phyloP scores from a whole-genome alignment of 2,888 invertebrate genomes.

The Beris chalybata region DNA sequence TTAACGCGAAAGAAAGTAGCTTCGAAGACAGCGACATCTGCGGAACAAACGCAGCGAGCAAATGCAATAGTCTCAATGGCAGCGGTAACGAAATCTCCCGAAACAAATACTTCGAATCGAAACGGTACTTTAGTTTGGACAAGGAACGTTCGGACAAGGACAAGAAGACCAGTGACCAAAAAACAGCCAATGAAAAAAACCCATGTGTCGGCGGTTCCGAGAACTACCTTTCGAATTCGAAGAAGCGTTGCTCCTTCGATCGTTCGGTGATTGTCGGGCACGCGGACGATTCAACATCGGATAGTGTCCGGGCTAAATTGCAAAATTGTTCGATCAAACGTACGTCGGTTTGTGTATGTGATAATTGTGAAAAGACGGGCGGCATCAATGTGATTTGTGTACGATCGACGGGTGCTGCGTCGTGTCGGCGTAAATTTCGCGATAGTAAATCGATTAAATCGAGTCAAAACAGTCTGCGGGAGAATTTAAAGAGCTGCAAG shows the following conservation, averaged over 20 bases:
- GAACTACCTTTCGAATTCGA: slow-evolving; percentile 33
- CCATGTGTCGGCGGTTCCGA: slow-evolving; percentile 39
- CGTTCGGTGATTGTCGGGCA: slow-evolving; percentile 25
- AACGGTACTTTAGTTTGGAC: slow-evolving; percentile 43
- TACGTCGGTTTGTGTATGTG: slow-evolving; percentile 41
- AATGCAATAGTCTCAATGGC: slow-evolving; percentile 42
- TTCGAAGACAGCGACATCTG: slow-evolving; percentile 26
- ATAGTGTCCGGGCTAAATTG: slow-evolving; percentile 35
- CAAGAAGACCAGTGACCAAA: slow-evolving; percentile 11
- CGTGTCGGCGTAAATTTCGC: slow-evolving; percentile 34
- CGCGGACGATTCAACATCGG: slow-evolving; percentile 2
- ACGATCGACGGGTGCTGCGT: slow-evolving; percentile 31
- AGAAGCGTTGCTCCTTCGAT: slow-evolving; percentile 44
- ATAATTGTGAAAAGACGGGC: slow-evolving; percentile 42
- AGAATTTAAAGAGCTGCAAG: slow-evolving; percentile 40
- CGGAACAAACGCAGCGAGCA: slow-evolving; percentile 34
- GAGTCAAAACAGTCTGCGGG: slow-evolving; percentile 43
- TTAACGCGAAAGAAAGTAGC: not conserved
- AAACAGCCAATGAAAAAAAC: slow-evolving; percentile 12
- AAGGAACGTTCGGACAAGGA: slow-evolving; percentile 42
- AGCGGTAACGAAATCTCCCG: slow-evolving; percentile 41
- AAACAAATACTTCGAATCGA: slow-evolving; percentile 41
- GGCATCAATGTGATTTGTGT: slow-evolving; percentile 25
- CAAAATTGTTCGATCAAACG: slow-evolving; percentile 39
- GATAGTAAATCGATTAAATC: slow-evolving; percentile 36